These are phyloP conservation scores for Amphiduros pacificus DNA, from an alignment of 2,888 invertebrate species.

Conservation along the genomic window DNA sequence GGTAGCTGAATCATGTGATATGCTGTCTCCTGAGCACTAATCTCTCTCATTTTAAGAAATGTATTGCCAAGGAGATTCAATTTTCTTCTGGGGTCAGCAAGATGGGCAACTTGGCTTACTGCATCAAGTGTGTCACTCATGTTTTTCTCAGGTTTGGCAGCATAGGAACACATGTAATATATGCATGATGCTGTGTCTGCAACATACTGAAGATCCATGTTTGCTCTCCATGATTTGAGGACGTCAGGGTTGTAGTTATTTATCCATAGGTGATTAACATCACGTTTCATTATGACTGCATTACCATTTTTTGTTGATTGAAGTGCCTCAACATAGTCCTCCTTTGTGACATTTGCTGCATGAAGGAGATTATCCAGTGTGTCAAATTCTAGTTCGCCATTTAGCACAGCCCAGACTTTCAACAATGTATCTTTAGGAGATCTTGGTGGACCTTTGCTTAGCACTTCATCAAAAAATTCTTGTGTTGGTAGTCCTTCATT, in stretches of 20 bases:
- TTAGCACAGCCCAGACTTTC: too few species aligned
- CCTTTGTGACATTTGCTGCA: background rate
- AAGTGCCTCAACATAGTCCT: background rate
- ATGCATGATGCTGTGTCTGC: constrained; percentile 48
- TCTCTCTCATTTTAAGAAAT: constrained; percentile 33
- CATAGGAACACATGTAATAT: constrained; percentile 40
- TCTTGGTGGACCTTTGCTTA: background rate
- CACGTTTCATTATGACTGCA: constrained; percentile 33
- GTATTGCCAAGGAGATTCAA: constrained; percentile 26
- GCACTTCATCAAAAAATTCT: background rate
- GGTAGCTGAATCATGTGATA: constrained; percentile 31
- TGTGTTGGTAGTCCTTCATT: background rate
- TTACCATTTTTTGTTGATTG: constrained; percentile 8
- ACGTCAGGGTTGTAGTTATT: constrained; percentile 40
- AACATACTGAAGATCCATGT: constrained; percentile 54
- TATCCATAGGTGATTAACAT: constrained; percentile 26
- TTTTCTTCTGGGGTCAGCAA: constrained; percentile 30
- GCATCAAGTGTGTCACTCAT: constrained; percentile 24
- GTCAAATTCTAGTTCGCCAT: too few species aligned
- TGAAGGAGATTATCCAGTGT: background rate
- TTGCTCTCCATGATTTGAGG: constrained; percentile 39
- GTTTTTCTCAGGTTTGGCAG: constrained; percentile 26
- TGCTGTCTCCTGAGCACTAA: constrained; percentile 36
- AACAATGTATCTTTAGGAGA: too few species aligned
- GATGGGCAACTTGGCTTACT: constrained; percentile 35